Base-by-base conservation (phyloP, 92 coral and sea anemone genomes). In the Paragorgia papillata region DNA sequence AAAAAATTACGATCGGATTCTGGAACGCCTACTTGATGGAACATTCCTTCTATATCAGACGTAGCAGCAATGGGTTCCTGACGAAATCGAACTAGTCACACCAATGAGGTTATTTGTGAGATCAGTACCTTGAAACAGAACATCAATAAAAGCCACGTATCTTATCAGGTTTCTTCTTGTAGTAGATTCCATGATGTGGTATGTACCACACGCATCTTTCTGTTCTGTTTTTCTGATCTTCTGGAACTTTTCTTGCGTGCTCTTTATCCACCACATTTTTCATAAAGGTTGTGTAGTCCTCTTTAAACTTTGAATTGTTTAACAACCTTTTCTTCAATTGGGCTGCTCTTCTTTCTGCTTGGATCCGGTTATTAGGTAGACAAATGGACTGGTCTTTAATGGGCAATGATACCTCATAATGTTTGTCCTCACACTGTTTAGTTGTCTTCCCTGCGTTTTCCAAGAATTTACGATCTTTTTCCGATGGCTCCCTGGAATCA, bases 91-190 rank as follows among this genome's bases (percentile, higher is more conserved):
- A 66, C 3, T 24, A 86, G 63, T 37, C n/a, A 82, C 82, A 12
- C 89, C 85, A 15, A 76, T 66, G 18, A 84, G 75, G 51, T 73
- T 79, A 48, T 80, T 84, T 55, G 88, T 84, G 37, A 84, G 61
- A 48, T 84, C 85, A 10, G 88, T 85, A 12, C 88, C 85, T 69
- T 79, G 88, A 41, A 46, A 59, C 49, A 79, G 74, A 17, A 64
- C 66, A 14, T 62, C 73, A 24, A 68, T 84, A 27, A 83, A 61
- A 7, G 83, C 64, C 64, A 17, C 79, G 50, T 29, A 75, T 53
- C 25, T 71, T 60, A 20, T 46, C 79, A 1, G 62, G 80, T 59
- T 81, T 81, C 64, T 76, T 83, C 10, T 41, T 29, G 21, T 84
- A 80, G 49, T 79, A 84, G 21, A 84, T 73, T 0, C 76, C 81